Base-by-base conservation (phyloP, 2,888 invertebrate genomes). In the Metellina segmentata region DNA sequence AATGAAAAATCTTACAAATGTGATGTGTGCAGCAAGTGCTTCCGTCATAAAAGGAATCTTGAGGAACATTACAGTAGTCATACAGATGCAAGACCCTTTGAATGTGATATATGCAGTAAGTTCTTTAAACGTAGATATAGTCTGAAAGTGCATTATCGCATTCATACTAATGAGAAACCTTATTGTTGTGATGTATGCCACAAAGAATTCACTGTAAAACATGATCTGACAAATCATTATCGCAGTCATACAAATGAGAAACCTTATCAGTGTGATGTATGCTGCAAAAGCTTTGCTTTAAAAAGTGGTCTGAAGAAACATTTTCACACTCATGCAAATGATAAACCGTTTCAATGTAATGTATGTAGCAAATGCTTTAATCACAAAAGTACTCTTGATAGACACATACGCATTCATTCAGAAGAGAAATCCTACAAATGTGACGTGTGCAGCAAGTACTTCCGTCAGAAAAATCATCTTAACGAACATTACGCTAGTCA, bases 381-480 rank as follows among this genome's bases (percentile, higher is more conserved):
- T 8, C 9, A 72, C 16, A 82, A 82, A n/a, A 51, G 11, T 11
- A 51, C 19, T 11, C 13, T 82, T 7, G 51, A 71, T 7, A 72
- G 9, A 16, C 82, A 82, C 51, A 7, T 51, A 9, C 72, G 20
- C 0, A 51, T 51, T 19, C 82, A 82, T 19, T 71, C 70, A 0
- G 19, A 51, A 19, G 71, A 82, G 19, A 81, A 81, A 49, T 49
- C 72, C 6, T 72, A 72, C 51, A n/a, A 13, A 13, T 82, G 82
- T n/a, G n/a, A n/a, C n/a, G n/a, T n/a, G n/a, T n/a, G n/a, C n/a
- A n/a, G n/a, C n/a, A n/a, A n/a, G n/a, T n/a, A n/a, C n/a, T n/a
- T n/a, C n/a, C n/a, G n/a, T n/a, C n/a, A n/a, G n/a, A n/a, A n/a
- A n/a, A n/a, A n/a, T n/a, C n/a, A n/a, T n/a, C n/a, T n/a, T n/a